These are phyloP conservation scores for Boloria selene DNA, from an alignment of 2,888 invertebrate species.

Conservation along the genomic window DNA sequence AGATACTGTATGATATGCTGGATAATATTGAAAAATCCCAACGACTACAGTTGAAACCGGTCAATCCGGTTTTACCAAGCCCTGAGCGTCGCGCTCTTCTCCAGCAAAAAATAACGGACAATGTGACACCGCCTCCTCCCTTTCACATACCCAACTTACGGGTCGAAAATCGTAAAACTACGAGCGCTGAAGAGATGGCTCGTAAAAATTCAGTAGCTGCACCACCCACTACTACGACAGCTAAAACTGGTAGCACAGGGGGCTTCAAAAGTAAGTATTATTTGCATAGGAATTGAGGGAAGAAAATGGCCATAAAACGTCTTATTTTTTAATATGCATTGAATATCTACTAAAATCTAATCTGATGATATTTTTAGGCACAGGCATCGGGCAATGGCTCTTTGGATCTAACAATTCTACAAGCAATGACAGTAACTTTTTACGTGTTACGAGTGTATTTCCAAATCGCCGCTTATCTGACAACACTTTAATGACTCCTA, in stretches of 20 bases:
- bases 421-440: slow-evolving; percentile 90
- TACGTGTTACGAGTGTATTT: slow-evolving; percentile 91
- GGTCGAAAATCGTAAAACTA: slow-evolving; percentile 93
- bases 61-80: slow-evolving; percentile 88
- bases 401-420: slow-evolving; percentile 85
- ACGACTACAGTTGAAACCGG: slow-evolving; percentile 93
- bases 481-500: slow-evolving; percentile 95
- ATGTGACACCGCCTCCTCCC: slow-evolving; percentile 90
- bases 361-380: slow-evolving; percentile 45
- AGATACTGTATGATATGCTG: slow-evolving; percentile 96
- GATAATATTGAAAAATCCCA: slow-evolving; percentile 94
- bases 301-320: too few relatives aligned
- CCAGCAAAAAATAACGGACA: slow-evolving; percentile 93
- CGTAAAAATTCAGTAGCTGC: slow-evolving; percentile 88
- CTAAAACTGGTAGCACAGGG: slow-evolving; percentile 48
- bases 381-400: slow-evolving; percentile 89
- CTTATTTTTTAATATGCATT: too few relatives aligned
- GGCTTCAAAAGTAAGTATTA: slow-evolving; percentile 53
- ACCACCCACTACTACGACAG: slow-evolving; percentile 66
- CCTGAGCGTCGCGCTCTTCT: slow-evolving; percentile 89
- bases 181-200: slow-evolving; percentile 95
- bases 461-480: slow-evolving; percentile 94
- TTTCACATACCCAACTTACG: slow-evolving; percentile 95
- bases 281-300: background rate
- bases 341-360: background rate